Evolutionary conservation across 2,797 vertebrate species (phyloP).

Genomic region (Sebastes alutus): DNA sequence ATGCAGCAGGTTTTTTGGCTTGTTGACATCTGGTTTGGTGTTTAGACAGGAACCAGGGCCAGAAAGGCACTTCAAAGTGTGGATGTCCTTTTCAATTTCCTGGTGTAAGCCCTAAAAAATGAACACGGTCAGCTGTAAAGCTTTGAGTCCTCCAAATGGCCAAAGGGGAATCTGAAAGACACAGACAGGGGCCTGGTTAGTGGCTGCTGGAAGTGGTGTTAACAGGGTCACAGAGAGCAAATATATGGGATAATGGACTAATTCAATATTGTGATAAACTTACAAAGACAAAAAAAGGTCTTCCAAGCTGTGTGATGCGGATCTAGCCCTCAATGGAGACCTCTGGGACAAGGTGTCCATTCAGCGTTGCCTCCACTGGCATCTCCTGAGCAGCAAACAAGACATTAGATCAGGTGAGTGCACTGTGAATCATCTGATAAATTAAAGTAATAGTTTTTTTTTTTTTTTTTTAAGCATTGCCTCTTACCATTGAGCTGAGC

Average conservation of each 20-base stretch:
- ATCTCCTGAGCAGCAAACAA: constrained; percentile 57
- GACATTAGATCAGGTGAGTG: background rate
- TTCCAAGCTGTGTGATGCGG: constrained; percentile 22
- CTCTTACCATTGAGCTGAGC: constrained; percentile 46
- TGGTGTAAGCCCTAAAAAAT: constrained; percentile 60
- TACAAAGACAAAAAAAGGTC: constrained; percentile 50
- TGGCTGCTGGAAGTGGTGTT: background rate
- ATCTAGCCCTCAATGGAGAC: constrained; percentile 76
- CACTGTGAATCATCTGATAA: background rate
- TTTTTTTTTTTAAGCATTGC: background rate
- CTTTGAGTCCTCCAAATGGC: constrained; percentile 53
- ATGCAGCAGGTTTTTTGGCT: constrained; percentile 14
- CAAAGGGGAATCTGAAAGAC: constrained; percentile 61
- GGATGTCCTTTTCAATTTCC: constrained; percentile 69
- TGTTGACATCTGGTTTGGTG: constrained; percentile 62
- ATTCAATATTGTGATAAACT: constrained; percentile 10
- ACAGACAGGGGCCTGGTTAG: background rate
- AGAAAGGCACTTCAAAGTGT: constrained; percentile 80
- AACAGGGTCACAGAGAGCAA: background rate
- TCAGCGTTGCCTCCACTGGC: constrained; percentile 57
- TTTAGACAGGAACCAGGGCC: constrained; percentile 57
- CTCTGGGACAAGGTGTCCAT: constrained; percentile 71
- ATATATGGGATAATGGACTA: background rate
- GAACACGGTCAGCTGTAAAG: constrained; percentile 46
- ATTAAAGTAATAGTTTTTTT: background rate